Conservation (phyloP, 2,888 invertebrate genomes). For the Erpobdella octoculata region DNA sequence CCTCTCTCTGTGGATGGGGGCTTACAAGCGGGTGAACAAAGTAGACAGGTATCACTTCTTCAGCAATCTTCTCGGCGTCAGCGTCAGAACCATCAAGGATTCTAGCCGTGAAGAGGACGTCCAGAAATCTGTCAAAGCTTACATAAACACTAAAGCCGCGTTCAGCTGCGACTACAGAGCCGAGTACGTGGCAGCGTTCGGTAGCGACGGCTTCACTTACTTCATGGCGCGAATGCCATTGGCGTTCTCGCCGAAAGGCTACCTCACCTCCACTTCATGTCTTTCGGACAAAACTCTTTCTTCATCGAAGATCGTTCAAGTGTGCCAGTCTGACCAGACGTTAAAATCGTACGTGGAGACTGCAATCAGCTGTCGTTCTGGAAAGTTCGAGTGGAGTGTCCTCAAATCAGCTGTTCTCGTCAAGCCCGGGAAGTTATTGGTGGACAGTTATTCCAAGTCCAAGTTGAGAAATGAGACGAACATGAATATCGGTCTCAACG, state of each 20-base stretch:
- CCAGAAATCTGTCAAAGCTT: background rate
- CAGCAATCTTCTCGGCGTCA: background rate
- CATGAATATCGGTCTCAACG: background rate
- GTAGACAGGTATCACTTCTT: background rate
- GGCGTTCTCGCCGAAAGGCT: background rate
- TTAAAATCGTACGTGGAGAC: slow-evolving; percentile 96
- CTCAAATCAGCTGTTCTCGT: slow-evolving; percentile 88
- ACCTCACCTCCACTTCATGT: background rate
- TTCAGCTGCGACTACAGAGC: slow-evolving; percentile 35
- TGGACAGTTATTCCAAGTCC: background rate
- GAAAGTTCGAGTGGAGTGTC: slow-evolving; percentile 63
- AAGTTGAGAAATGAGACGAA: slow-evolving; percentile 61
- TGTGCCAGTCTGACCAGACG: slow-evolving; percentile 87
- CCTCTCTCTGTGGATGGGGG: slow-evolving; percentile 24
- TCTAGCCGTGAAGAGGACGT: background rate
- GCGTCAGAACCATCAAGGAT: background rate
- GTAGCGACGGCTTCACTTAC: slow-evolving; percentile 42
- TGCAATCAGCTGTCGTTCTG: slow-evolving; percentile 70
- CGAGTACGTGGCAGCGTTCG: slow-evolving; percentile 44
- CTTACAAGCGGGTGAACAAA: background rate
- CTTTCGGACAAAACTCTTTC: background rate
- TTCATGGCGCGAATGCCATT: slow-evolving; percentile 35
- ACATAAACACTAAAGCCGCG: background rate
- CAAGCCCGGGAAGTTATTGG: slow-evolving; percentile 68
- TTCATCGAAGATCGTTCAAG: slow-evolving; percentile 81